A percentile compares a stretch with the other conserved stretches of the same genome.
phyloP scores from a whole-genome alignment of 2,113 vertebrate species.

The Scytalopus superciliaris region DNA sequence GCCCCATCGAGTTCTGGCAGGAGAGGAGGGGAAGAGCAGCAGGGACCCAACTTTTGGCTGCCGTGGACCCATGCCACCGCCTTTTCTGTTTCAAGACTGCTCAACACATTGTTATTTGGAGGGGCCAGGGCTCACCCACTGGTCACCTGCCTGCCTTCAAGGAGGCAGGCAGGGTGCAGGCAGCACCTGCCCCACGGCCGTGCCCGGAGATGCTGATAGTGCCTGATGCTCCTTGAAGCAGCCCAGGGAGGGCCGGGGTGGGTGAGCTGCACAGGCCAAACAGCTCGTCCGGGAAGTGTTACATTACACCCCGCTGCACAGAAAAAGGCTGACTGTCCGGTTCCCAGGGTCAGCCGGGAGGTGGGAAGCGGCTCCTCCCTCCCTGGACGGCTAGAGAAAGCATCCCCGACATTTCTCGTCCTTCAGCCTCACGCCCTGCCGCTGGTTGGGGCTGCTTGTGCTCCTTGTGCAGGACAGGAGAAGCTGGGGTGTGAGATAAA shows the following conservation, averaged over 20 bases:
- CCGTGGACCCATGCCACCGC: accelerated
- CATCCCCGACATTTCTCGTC: slow-evolving; percentile 35
- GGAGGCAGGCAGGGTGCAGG: accelerated
- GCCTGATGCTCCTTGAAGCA: accelerated
- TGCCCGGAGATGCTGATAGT: not conserved
- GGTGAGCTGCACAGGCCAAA: not conserved
- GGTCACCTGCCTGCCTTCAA: accelerated
- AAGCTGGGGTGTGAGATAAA: not conserved
- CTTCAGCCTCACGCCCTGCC: not conserved
- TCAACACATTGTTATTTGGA: accelerated
- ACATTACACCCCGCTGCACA: not conserved
- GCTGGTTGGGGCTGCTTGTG: accelerated
- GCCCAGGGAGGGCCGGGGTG: not conserved
- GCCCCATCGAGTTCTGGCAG: not conserved
- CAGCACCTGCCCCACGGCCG: accelerated
- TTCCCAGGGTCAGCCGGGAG: slow-evolving; percentile 29
- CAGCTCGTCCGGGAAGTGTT: not conserved
- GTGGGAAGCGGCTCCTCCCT: slow-evolving; percentile 38
- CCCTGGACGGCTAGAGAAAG: not conserved
- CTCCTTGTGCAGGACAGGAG: not conserved
- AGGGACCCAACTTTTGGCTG: not conserved
- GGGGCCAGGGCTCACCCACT: not conserved
- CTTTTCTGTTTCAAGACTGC: not conserved
- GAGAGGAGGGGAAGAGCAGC: not conserved
- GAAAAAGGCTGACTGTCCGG: slow-evolving; percentile 60